Base-by-base conservation (phyloP, 2,888 invertebrate species). In the Amorpha juglandis region DNA sequence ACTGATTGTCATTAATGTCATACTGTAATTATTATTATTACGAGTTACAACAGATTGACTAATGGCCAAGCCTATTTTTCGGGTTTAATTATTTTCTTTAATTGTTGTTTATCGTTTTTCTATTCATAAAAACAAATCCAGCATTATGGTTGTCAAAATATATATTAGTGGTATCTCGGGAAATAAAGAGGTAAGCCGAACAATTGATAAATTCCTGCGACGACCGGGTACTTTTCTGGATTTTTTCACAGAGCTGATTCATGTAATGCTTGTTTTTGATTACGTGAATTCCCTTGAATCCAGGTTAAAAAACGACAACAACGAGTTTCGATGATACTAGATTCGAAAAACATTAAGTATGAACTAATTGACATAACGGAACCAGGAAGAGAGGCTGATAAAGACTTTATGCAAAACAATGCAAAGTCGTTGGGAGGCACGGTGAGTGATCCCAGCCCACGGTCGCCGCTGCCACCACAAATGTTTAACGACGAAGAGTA, bases 221-320 rank as follows among this genome's bases (percentile, higher is more conserved):
- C 78, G 84, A 79, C 89, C 86, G 88, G 89, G 86, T 78, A 77
- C 80, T 82, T 84, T 87, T 82, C 80, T 81, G 75, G 76, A 80
- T 82, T 81, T 86, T 84, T 87, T 83, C 81, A 77, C 76, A 70
- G 77, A 76, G 78, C 86, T 90, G 89, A 90, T 87, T 92, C 89
- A 88, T 84, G 78, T 78, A 80, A 79, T 82, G 76, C 80, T 83
- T 84, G 83, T 83, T 86, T 84, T 85, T 81, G 83, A 86, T 88
- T 90, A 89, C 89, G 87, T 90, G 87, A 87, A 81, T 74, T 74
- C 71, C 68, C 52, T 69, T 74, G 73, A 74, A 91, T 93, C 67
- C 86, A 99, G 99, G 98, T 99, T 74, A 98, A 98, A 91, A 99
- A 99, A 91, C 95, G 98, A 78, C 99, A 99, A 88, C 98, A 98